phyloP scores from a whole-genome alignment of 2,888 invertebrate genomes.

The Rotaria sp. region DNA sequence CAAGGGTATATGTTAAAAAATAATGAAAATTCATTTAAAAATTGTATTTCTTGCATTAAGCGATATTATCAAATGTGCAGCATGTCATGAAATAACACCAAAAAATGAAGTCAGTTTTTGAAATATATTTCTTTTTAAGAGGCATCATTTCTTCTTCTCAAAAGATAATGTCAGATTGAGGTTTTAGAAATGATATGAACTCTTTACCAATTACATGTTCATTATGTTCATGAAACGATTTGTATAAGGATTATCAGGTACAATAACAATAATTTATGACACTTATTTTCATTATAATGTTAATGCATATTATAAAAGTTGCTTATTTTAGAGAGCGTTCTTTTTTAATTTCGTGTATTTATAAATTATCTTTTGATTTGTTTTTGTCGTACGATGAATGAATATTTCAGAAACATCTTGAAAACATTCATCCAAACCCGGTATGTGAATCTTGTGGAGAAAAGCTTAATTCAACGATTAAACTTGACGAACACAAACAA shows the following conservation, averaged over 20 bases:
- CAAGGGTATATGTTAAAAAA: background rate
- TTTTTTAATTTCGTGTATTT: too few species aligned
- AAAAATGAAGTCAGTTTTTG: too few species aligned
- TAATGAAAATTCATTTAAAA: background rate
- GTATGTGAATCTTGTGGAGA: background rate
- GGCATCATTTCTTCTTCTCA: background rate
- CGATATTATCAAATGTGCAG: too few species aligned
- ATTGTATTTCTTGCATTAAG: background rate
- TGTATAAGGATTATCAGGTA: background rate
- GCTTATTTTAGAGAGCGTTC: too few species aligned
- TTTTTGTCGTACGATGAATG: too few species aligned
- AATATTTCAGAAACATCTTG: background rate
- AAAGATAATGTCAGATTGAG: background rate
- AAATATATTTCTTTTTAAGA: background rate
- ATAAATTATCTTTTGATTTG: too few species aligned
- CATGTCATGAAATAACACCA: too few species aligned
- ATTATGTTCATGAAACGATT: background rate
- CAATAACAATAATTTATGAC: background rate
- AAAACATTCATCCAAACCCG: background rate
- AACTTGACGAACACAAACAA: background rate
- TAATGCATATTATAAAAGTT: too few species aligned
- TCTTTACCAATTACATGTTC: background rate
- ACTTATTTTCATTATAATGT: too few species aligned
- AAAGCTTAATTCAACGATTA: background rate
- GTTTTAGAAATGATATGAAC: background rate